Conservation (phyloP, 1,140 invertebrate species). For the Harpegnathos saltator region DNA sequence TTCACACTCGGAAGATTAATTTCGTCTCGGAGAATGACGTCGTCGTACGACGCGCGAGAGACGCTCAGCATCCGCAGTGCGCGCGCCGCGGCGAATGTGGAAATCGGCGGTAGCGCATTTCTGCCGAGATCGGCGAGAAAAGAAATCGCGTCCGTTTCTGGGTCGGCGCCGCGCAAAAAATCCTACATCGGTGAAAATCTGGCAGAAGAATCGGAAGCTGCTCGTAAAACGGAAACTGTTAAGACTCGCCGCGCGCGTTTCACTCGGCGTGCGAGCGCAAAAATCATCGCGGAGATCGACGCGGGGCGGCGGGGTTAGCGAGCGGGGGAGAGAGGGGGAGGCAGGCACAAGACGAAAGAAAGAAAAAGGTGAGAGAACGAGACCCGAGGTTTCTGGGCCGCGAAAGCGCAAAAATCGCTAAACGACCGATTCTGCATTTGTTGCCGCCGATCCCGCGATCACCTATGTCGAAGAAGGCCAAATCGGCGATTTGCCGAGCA, state of each 20-base stretch:
- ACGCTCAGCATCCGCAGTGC: background rate
- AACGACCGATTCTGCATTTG: conserved; percentile 53
- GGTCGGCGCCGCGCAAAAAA: conserved; percentile 70
- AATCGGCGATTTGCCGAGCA: conserved; percentile 67
- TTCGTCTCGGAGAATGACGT: background rate
- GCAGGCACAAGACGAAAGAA: conserved; percentile 40
- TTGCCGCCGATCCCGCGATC: conserved; percentile 35
- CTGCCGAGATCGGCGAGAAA: conserved; percentile 27
- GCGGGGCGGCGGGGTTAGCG: background rate
- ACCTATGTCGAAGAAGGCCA: conserved; percentile 55
- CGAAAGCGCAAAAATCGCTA: conserved; percentile 80
- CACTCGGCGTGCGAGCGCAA: conserved; percentile 43
- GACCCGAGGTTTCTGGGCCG: conserved; percentile 78
- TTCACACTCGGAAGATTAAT: background rate
- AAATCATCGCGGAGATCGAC: conserved; percentile 28
- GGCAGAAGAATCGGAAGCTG: conserved; percentile 68
- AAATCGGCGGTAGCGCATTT: conserved; percentile 23
- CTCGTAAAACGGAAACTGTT: conserved; percentile 78
- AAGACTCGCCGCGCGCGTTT: conserved; percentile 70
- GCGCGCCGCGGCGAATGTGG: background rate
- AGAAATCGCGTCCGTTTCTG: conserved; percentile 58
- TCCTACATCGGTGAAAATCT: conserved; percentile 68
- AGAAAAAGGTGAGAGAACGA: conserved; percentile 55
- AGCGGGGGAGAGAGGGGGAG: conserved; percentile 34
- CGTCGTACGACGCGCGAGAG: no score